These are phyloP conservation scores for Silvanus unidentatus DNA, from an alignment of 2,888 invertebrate genomes.

Conservation along the genomic window DNA sequence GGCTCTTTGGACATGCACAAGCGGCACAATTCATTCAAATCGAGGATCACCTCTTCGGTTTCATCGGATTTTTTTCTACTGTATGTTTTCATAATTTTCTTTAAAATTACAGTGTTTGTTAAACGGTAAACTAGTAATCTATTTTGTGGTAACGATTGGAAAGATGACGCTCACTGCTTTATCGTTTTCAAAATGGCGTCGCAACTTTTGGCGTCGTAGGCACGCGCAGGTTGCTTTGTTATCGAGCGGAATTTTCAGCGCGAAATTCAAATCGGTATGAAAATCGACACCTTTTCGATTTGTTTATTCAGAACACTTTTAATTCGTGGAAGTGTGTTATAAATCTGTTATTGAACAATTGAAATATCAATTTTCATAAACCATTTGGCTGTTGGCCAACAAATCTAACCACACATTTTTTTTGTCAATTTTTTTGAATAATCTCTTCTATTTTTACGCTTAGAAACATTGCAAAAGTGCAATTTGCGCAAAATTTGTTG, in stretches of 20 bases:
- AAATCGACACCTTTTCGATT: no score
- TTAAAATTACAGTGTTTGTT: slow-evolving; percentile 15
- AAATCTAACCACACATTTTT: background rate
- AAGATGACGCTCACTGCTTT: slow-evolving; percentile 26
- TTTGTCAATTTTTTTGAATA: no score
- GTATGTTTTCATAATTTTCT: slow-evolving; percentile 52
- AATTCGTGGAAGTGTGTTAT: no score
- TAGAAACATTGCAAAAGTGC: background rate
- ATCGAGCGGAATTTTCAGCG: slow-evolving; percentile 10
- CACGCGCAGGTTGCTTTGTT: slow-evolving; percentile 20
- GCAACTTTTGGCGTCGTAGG: slow-evolving; percentile 4
- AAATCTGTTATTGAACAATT: no score
- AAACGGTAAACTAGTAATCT: slow-evolving; percentile 32
- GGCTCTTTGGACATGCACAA: slow-evolving; percentile 58
- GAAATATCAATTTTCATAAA: no score
- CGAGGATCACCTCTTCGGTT: slow-evolving; percentile 48
- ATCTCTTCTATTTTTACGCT: no score
- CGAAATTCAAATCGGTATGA: no score
- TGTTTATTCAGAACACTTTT: no score
- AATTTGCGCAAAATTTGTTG: slow-evolving; percentile 1
- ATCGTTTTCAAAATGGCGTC: slow-evolving; percentile 20
- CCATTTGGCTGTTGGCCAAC: no score
- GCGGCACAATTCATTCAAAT: slow-evolving; percentile 59
- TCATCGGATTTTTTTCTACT: slow-evolving; percentile 52
- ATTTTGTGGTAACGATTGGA: background rate